Evolutionary conservation across 1,140 invertebrate species (phyloP).

Genomic region (Triops longicaudatus): DNA sequence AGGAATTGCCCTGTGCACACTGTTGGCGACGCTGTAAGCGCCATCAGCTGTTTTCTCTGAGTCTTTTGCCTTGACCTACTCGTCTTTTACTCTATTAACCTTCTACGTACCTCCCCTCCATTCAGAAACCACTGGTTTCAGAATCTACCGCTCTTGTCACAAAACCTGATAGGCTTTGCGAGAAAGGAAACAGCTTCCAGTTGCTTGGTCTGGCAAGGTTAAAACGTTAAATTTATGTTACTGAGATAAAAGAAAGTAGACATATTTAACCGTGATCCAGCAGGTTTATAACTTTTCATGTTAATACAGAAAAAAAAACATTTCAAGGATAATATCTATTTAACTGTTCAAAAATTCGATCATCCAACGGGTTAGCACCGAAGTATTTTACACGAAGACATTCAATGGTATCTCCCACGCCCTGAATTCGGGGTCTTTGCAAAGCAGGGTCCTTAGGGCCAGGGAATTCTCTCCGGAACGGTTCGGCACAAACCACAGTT

Average conservation of each 20-base stretch:
- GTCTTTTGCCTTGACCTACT: not conserved
- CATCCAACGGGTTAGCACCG: constrained; percentile 6
- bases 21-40: not conserved
- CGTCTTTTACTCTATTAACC: not conserved
- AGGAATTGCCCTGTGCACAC: not conserved
- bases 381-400: not conserved
- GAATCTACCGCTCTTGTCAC: not conserved
- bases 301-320: not conserved
- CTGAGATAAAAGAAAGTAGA: not conserved
- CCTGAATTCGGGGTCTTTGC: not conserved
- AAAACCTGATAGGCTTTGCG: not conserved
- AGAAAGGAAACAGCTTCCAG: not conserved
- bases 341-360: constrained; percentile 12
- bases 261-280: not conserved
- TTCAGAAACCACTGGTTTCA: not conserved
- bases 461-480: not conserved
- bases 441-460: not conserved
- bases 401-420: not conserved
- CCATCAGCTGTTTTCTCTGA: not conserved
- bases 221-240: not conserved
- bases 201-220: not conserved
- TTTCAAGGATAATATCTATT: not conserved
- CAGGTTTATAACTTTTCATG: constrained; percentile 5
- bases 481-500: not conserved
- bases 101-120: not conserved